Evolutionary conservation across 2,113 vertebrate genomes (phyloP).

Genomic region (Tyrannus savana): DNA sequence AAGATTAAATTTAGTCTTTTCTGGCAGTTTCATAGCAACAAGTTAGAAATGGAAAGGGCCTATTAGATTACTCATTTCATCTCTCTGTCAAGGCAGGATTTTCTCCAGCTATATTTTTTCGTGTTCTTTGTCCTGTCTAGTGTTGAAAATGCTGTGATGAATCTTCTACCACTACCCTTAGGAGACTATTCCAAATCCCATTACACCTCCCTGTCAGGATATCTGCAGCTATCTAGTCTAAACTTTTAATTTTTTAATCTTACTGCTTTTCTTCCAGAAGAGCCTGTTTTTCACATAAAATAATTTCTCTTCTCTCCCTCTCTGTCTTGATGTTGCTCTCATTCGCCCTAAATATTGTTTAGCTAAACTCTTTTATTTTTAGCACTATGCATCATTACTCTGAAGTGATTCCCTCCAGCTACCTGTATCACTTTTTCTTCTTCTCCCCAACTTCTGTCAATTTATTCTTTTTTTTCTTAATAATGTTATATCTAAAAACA

Average conservation of each 20-base stretch:
- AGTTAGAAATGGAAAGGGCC: constrained; percentile 29
- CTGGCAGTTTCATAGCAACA: constrained; percentile 48
- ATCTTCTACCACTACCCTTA: neutral
- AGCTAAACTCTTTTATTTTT: neutral
- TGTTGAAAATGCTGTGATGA: constrained; percentile 8
- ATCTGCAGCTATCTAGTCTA: neutral
- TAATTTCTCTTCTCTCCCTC: neutral
- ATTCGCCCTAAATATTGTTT: neutral
- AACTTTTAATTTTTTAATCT: constrained; percentile 29
- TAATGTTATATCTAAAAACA: neutral
- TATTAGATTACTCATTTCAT: constrained; percentile 47
- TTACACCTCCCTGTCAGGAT: neutral
- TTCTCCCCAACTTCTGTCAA: neutral
- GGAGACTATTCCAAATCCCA: constrained; percentile 22
- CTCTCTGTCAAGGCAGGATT: constrained; percentile 31
- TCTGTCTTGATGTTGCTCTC: neutral
- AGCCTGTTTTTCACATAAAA: neutral
- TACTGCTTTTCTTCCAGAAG: neutral
- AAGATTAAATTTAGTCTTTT: constrained; percentile 53
- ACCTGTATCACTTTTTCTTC: neutral
- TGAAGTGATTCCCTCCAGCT: neutral
- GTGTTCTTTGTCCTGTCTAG: neutral
- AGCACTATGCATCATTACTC: neutral
- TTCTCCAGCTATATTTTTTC: neutral
- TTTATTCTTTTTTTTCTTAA: neutral